Evolutionary conservation across 2,797 vertebrate species (phyloP), one percentile per base, ranked within the genome.

Genomic region (Megalops cyprinoides): DNA sequence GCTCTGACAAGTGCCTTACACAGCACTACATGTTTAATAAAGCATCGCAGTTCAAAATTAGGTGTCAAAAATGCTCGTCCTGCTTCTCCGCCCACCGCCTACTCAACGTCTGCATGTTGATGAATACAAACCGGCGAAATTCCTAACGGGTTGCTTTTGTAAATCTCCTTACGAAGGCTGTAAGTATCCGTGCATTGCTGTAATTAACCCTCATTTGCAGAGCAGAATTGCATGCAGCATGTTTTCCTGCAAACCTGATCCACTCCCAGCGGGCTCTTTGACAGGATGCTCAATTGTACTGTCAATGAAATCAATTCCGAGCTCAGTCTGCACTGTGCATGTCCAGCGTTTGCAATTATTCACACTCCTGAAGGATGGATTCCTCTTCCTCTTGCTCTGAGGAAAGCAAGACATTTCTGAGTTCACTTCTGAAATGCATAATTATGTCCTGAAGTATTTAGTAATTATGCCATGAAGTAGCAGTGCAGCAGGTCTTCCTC

Each of bases 131-230:
- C 23, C 23, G 28, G 10, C 31, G 51, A 55, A 7, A 46, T 56
- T 34, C 25, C 74, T n/a, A 56, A 6, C 6, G 55, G 51, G 51
- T 53, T 28, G 7, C 28, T n/a, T 51, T 75, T 55, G 23, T 6
- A 12, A 20, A 31, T 53, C 51, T 18, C 74, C 74, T 34, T 9
- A 51, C 9, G 31, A 76, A 74, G 18, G 20, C 51, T 15, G 20
- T 20, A 31, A 51, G 14, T 53, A 34, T 55, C 51, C 18, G 15
- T 34, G 23, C 31, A 76, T 56, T 7, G 46, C 51, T 34, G 28
- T 56, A 55, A 76, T 76, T 56, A 56, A 20, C 7, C 74, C 55
- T 56, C 49, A 76, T 75, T 51, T 48, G 25, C 25, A 75, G 46
- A 31, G 10, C 2, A 46, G 9, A 10, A n/a, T n/a, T n/a, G n/a